Evolutionary conservation across 2,113 vertebrate genomes (phyloP), one percentile per base, ranked within the genome.

Genomic region (Benitochromis conjunctus): DNA sequence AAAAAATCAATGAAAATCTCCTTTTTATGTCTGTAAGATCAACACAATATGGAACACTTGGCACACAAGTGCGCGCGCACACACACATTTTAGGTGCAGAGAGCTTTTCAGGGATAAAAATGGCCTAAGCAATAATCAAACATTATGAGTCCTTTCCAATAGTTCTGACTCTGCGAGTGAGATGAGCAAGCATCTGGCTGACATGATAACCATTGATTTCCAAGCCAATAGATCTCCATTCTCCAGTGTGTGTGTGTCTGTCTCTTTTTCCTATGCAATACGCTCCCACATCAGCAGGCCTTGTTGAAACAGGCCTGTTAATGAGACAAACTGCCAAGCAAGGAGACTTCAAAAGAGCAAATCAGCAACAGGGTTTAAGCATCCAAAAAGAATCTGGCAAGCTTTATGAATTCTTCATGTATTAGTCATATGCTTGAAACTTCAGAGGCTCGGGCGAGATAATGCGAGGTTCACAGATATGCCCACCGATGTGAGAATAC

Each of bases 201-300:
- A 94, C 87, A 86, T 89, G 92, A 93, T 94, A 94, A 94, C 88
- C 87, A 95, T 91, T 91, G 94, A 95, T 91, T 94, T 93, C 62
- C 83, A 84, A 66, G 71, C 88, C 89, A 93, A 92, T 92, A 78
- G 62, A 93, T 94, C 80, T 89, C 84, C 74, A n/a, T 83, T 90
- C 90, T 92, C 84, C 80, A 43, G 78, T 57, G 87, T 86, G 81
- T 26, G 26, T 26, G 26, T 26, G 26, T 3, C 26, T 26, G 26
- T 26, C 26, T 3, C 26, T 26, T 26, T 26, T 26, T 26, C 85
- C 90, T 58, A 11, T 87, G 84, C 80, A n/a, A 80, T 46, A 4
- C 58, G 51, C 80, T 74, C 81, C 48, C 81, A 80, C 89, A 54
- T 56, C 48, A 80, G 77, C 2, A 29, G 53, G 83, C 69, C 88